These are phyloP conservation scores for Rafetus swinhoei DNA, from an alignment of 2,113 vertebrate genomes.

Conservation along the genomic window DNA sequence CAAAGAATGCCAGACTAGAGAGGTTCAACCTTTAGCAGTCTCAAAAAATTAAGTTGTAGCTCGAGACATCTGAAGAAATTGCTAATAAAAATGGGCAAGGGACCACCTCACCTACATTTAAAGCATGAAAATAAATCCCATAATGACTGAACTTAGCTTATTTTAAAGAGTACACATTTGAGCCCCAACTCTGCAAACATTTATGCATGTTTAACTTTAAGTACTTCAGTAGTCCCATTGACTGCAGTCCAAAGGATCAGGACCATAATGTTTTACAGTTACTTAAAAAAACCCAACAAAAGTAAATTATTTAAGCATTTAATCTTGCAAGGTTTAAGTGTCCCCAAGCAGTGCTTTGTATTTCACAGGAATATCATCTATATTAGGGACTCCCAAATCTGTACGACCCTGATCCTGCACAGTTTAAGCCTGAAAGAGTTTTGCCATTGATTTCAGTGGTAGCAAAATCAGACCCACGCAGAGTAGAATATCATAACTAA, in stretches of 20 bases:
- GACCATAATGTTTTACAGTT: fast-evolving
- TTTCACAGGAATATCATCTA: neutral
- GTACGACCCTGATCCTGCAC: neutral
- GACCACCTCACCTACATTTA: neutral
- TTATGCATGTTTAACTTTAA: neutral
- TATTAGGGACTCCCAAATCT: neutral
- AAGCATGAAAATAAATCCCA: neutral
- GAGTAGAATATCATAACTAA: neutral
- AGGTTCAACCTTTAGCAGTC: too few species aligned
- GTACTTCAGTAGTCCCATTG: fast-evolving
- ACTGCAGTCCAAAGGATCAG: neutral
- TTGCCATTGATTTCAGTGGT: neutral
- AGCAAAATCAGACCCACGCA: neutral
- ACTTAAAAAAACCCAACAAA: neutral
- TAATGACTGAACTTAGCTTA: neutral
- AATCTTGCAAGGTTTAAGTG: fast-evolving
- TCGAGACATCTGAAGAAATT: neutral
- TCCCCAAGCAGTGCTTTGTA: neutral
- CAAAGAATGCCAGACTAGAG: too few species aligned
- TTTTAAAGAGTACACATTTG: neutral
- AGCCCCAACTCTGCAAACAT: neutral
- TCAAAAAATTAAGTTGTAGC: neutral
- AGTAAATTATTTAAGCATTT: neutral
- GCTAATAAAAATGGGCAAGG: neutral
- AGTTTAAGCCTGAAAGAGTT: neutral